Conservation (phyloP, 2,113 vertebrate species). For the Rattus rattus region DNA sequence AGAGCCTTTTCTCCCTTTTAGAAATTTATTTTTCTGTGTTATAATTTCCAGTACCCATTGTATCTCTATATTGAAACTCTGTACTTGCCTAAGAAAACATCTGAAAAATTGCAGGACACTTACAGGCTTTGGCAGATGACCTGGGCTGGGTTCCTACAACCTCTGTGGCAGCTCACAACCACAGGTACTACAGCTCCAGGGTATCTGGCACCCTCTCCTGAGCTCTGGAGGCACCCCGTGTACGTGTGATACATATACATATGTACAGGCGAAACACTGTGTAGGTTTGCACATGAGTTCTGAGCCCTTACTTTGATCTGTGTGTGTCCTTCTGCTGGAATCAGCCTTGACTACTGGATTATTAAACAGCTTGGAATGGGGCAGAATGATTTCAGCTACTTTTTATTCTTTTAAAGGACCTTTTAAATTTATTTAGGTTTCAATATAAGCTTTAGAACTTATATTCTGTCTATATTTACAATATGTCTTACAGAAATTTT, state of each 20-base stretch:
- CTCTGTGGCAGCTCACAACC: neutral
- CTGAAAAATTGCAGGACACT: neutral
- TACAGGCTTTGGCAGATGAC: neutral
- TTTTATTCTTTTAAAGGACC: neutral
- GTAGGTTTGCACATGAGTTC: neutral
- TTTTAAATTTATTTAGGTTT: neutral
- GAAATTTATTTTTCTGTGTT: neutral
- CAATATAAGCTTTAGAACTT: neutral
- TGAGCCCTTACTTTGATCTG: too few relatives aligned
- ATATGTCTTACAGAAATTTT: neutral
- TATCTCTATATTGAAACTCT: neutral
- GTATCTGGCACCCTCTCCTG: neutral
- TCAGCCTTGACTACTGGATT: neutral
- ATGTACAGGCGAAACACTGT: neutral
- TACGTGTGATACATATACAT: neutral
- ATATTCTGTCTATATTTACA: neutral
- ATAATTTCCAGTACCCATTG: neutral
- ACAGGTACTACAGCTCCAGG: neutral
- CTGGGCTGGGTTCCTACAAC: neutral
- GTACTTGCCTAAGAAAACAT: neutral
- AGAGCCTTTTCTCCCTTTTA: neutral
- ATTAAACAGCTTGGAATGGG: neutral
- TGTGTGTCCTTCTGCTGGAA: neutral
- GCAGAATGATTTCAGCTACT: neutral
- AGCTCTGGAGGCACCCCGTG: neutral